A percentile compares a stretch with the other conserved stretches of the same genome.
These are phyloP conservation scores for Morinoia aosen DNA, from an alignment of 2,888 invertebrate species.

Conservation along the genomic window DNA sequence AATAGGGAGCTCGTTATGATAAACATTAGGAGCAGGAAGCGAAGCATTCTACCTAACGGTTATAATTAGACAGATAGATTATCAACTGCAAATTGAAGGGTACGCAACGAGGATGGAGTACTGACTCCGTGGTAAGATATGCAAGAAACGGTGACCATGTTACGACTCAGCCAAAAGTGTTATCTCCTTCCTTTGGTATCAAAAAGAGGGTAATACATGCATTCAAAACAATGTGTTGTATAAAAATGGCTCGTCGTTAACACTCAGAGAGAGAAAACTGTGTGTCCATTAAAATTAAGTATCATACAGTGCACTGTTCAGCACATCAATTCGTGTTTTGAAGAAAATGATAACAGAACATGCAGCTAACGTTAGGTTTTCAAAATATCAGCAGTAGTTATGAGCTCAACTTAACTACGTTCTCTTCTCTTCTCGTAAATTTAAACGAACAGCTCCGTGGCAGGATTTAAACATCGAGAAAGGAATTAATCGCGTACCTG, in stretches of 20 bases:
- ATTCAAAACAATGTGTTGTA: background rate
- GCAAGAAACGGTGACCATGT: background rate
- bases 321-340: too few relatives aligned
- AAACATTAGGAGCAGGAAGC: slow-evolving; percentile 33
- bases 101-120: background rate
- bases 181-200: background rate
- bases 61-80: slow-evolving; percentile 9
- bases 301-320: too few relatives aligned
- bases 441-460: background rate
- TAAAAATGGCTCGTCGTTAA: too few relatives aligned
- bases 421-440: background rate
- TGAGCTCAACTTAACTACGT: background rate
- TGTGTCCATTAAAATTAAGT: too few relatives aligned
- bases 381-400: background rate
- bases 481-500: background rate
- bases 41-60: slow-evolving; percentile 28
- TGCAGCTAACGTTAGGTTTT: too few relatives aligned
- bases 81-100: background rate
- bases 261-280: too few relatives aligned
- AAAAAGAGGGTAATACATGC: background rate
- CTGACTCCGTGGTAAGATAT: background rate
- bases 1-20: slow-evolving; percentile 13
- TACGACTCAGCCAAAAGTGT: background rate
- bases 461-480: background rate
- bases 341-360: too few relatives aligned